Evolutionary conservation across 92 coral and sea anemone species (phyloP).

Genomic region (Parazoanthus atlanticus): DNA sequence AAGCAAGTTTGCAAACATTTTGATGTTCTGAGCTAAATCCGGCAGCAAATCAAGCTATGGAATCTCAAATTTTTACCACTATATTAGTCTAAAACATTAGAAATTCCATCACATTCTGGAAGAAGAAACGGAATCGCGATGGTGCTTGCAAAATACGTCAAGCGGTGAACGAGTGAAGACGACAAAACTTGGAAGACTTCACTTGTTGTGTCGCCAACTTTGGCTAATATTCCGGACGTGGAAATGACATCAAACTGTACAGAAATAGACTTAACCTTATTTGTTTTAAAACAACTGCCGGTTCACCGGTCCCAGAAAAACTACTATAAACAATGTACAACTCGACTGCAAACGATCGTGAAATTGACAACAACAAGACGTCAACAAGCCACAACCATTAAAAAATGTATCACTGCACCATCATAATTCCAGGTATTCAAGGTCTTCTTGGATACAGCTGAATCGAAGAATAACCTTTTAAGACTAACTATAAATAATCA

Average conservation of each 20-base stretch:
- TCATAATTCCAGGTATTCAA: neutral
- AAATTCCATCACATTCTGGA: neutral
- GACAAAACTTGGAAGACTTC: neutral
- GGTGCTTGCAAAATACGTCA: neutral
- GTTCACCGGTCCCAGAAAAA: neutral
- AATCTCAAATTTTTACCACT: neutral
- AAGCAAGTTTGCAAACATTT: neutral
- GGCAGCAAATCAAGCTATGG: neutral
- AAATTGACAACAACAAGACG: neutral
- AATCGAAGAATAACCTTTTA: neutral
- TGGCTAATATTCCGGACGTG: neutral
- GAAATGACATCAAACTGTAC: neutral
- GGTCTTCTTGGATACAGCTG: neutral
- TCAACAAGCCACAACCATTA: too few relatives aligned
- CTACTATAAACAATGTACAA: neutral
- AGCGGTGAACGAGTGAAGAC: neutral
- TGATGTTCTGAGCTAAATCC: neutral
- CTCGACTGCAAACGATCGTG: neutral
- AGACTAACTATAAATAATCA: neutral
- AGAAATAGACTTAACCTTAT: neutral
- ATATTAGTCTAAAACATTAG: neutral
- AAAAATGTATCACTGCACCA: too few relatives aligned
- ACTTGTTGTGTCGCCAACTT: neutral
- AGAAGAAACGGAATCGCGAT: neutral
- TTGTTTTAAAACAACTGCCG: neutral